A percentile compares a stretch with the other conserved stretches of the same genome.
Evolutionary conservation across 2,888 invertebrate genomes (phyloP).

Genomic region (Furcula furcula): DNA sequence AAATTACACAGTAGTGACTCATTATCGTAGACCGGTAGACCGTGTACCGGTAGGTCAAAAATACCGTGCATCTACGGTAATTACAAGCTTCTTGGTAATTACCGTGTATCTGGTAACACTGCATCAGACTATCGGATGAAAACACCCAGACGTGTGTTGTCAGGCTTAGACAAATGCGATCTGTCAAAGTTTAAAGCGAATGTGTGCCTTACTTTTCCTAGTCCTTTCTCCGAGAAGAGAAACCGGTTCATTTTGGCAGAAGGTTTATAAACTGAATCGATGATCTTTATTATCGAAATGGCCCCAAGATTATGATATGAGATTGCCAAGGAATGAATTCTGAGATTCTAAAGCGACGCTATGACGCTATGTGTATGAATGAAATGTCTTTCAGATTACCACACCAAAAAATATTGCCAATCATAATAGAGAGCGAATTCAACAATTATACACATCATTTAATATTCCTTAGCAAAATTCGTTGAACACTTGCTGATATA

Average conservation of each 20-base stretch:
- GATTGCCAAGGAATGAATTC: constrained; percentile 34
- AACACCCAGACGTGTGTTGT: too few species aligned
- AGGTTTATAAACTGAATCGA: constrained; percentile 34
- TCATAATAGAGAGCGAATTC: constrained; percentile 39
- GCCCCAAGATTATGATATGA: constrained; percentile 64
- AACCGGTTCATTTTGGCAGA: constrained; percentile 29
- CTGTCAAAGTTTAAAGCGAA: constrained; percentile 31
- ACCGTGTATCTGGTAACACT: too few species aligned
- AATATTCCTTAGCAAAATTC: constrained; percentile 74
- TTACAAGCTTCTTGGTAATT: too few species aligned
- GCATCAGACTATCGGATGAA: too few species aligned
- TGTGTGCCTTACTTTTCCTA: constrained; percentile 21
- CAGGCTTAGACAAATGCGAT: constrained; percentile 28
- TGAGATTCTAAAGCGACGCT: constrained; percentile 26
- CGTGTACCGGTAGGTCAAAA: too few species aligned
- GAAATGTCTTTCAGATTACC: constrained; percentile 19
- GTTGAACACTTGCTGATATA: constrained; percentile 45
- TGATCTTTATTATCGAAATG: constrained; percentile 37
- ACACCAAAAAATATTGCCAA: constrained; percentile 22
- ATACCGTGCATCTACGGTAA: too few species aligned
- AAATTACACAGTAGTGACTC: too few species aligned
- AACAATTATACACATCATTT: constrained; percentile 31
- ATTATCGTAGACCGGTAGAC: too few species aligned
- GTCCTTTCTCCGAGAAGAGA: constrained; percentile 18
- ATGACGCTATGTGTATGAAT: background rate